Evolutionary conservation across 2,888 invertebrate genomes (phyloP), one percentile per base, ranked within the genome.

Genomic region (Malthinus flaveolus): DNA sequence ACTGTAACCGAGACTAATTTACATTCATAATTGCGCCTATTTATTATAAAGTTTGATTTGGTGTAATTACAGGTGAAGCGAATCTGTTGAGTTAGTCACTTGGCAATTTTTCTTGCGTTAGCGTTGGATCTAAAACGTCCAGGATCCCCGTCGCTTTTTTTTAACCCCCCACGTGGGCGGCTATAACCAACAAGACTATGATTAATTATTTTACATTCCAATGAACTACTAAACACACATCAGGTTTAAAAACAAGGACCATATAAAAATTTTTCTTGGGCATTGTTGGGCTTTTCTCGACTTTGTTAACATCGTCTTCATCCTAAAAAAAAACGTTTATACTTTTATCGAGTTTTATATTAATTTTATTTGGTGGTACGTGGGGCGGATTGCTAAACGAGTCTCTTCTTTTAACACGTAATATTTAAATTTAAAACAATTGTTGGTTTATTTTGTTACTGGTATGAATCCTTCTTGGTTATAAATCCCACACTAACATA

Each of bases 131-230:
- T 48, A 10, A 52, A 44, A 44, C 36, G 64, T 66, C 66, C 56
- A 54, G 56, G 60, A 62, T 59, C 52, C 23, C 58, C 64, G 54
- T 48, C 46, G 54, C 60, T 63, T 62, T 57, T 55, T 59, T 59
- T 57, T 49, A 60, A 60, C 62, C 68, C 72, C 70, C 73, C 68
- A 66, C 63, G 66, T 68, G 66, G 66, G 64, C 61, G 66, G 59
- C 69, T 66, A 23, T 23, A 63, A 61, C 68, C 71, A 75, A 75
- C 71, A 61, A 74, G 75, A 71, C 73, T 64, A 64, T 73, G 75
- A 75, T 75, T 73, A 72, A 75, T 75, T 68, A 66, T 65, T 62
- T 66, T 64, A 67, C 73, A 74, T 74, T 74, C 74, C 74, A 65
- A 65, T 63, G 66, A 49, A 67, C 61, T 62, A 63, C 68, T 70